Conservation (phyloP, 2,113 vertebrate genomes). For the Alectura lathami region DNA sequence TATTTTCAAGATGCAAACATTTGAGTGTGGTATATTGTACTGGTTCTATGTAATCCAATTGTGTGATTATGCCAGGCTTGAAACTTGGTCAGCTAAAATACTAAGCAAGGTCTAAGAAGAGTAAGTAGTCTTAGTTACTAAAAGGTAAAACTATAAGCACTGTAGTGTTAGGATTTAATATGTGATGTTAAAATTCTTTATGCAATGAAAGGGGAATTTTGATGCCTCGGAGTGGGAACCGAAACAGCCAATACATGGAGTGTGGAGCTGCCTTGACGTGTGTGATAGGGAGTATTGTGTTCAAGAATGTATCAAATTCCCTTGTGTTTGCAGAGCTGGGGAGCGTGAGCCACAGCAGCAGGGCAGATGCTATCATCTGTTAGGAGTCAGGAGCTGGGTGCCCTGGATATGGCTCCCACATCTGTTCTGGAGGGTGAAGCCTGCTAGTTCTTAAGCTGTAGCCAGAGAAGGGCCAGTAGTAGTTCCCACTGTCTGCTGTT, state of each 20-base stretch:
- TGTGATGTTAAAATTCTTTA: background rate
- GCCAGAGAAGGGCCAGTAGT: background rate
- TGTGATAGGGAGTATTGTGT: background rate
- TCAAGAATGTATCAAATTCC: background rate
- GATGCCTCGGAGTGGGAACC: background rate
- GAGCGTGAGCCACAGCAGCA: background rate
- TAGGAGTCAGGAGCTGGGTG: background rate
- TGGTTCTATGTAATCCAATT: background rate
- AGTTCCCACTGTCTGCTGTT: background rate
- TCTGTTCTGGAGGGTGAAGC: background rate
- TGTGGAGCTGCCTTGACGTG: background rate
- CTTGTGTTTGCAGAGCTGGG: background rate
- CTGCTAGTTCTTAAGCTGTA: background rate
- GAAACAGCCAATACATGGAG: conserved; percentile 38
- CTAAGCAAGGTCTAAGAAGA: background rate
- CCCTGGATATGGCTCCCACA: background rate
- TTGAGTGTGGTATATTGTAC: background rate
- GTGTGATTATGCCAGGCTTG: background rate
- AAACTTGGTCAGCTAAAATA: background rate
- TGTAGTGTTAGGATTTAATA: background rate
- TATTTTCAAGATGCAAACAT: background rate
- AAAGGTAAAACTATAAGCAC: background rate
- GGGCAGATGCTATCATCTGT: background rate
- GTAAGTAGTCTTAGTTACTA: background rate
- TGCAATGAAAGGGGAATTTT: background rate